A percentile compares a stretch with the other conserved stretches of the same genome.
These are phyloP conservation scores for Semotilus atromaculatus DNA, from an alignment of 2,797 vertebrate genomes.

Conservation along the genomic window DNA sequence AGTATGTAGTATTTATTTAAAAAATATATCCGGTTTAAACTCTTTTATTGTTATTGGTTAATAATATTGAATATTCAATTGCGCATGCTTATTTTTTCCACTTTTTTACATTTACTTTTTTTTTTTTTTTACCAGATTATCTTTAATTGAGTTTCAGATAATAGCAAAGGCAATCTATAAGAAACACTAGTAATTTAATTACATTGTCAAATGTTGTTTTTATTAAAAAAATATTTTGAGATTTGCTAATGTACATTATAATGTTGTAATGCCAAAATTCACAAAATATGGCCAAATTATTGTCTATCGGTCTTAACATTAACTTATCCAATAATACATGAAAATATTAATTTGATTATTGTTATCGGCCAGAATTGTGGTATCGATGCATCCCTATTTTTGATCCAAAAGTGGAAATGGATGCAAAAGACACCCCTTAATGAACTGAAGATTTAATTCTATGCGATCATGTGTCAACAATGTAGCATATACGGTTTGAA, in stretches of 20 bases:
- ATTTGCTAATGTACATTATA: too few species aligned
- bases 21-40: background rate
- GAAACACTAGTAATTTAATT: background rate
- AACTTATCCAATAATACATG: background rate
- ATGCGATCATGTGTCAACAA: background rate
- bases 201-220: background rate
- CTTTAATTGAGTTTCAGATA: background rate
- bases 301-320: background rate
- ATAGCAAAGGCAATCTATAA: background rate
- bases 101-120: background rate
- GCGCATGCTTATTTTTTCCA: background rate
- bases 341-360: background rate
- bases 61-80: background rate
- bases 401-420: background rate
- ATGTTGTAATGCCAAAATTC: too few species aligned
- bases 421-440: background rate
- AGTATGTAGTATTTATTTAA: background rate
- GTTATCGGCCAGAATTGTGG: background rate
- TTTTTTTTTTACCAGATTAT: too few species aligned
- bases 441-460: background rate
- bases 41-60: background rate
- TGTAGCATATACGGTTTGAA: background rate
- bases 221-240: background rate
- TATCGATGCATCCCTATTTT: background rate
- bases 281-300: background rate